Conservation (phyloP, 2,113 vertebrate genomes). For the Macquaria australasica region DNA sequence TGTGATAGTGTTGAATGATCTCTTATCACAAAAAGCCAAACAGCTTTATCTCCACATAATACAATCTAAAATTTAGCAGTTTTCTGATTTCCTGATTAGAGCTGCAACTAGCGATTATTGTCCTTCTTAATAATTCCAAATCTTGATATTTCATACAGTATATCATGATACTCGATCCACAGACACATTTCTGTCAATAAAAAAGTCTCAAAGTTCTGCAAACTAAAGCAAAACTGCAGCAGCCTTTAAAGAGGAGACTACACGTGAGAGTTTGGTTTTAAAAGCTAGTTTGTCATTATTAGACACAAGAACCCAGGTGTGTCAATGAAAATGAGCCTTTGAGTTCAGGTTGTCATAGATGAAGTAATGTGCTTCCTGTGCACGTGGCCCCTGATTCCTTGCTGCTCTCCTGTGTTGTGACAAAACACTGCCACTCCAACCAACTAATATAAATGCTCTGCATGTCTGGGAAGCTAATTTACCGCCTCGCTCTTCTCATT, state of each 20-base stretch:
- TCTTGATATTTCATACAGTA: background rate
- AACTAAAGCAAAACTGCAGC: background rate
- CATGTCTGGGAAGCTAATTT: slow-evolving; percentile 27
- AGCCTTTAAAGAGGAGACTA: background rate
- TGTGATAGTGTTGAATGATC: background rate
- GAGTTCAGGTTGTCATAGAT: background rate
- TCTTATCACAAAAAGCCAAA: background rate
- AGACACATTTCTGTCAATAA: background rate
- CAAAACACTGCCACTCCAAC: background rate
- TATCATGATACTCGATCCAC: background rate
- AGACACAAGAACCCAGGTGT: background rate
- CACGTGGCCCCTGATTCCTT: background rate
- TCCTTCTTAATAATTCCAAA: too few species aligned
- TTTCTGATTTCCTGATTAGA: too few species aligned
- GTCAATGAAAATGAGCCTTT: background rate
- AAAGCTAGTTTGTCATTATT: background rate
- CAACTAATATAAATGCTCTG: background rate
- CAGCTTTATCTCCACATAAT: background rate
- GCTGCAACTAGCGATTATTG: too few species aligned
- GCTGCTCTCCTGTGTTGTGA: background rate
- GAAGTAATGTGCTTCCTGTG: background rate
- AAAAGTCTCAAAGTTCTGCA: too few species aligned
- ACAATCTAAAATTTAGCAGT: too few species aligned
- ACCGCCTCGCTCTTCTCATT: background rate
- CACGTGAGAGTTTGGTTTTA: background rate